Conservation (phyloP, 1,140 invertebrate genomes). For the Reticulitermes speratus region DNA sequence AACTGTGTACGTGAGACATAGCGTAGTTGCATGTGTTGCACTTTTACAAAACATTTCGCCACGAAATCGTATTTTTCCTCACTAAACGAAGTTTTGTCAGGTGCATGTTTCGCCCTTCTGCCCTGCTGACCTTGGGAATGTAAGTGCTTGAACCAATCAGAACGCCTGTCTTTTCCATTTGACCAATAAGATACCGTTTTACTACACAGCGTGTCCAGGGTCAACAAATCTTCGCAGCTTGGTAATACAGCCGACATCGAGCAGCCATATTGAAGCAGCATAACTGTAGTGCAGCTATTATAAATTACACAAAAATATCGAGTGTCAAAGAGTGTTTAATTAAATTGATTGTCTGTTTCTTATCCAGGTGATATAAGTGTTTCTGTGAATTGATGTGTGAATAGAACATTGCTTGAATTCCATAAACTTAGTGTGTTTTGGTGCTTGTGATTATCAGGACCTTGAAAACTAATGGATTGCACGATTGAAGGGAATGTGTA, state of each 20-base stretch:
- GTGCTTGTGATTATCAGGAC: slow-evolving; percentile 27
- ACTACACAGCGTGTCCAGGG: slow-evolving; percentile 26
- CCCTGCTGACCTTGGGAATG: slow-evolving; percentile 28
- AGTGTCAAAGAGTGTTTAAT: slow-evolving; percentile 22
- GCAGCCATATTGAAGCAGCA: slow-evolving; percentile 31
- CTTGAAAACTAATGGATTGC: slow-evolving; percentile 32
- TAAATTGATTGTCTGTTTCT: background rate
- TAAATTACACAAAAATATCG: background rate
- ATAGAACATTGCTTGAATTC: background rate
- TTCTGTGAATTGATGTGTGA: slow-evolving; percentile 3
- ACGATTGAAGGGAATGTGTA: slow-evolving; percentile 31
- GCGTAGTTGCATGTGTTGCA: background rate
- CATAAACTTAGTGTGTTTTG: slow-evolving; percentile 25
- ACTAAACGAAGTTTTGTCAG: slow-evolving; percentile 23
- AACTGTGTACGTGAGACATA: too few species aligned
- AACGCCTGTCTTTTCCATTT: background rate
- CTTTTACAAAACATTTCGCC: background rate
- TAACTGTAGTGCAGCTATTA: slow-evolving; percentile 29
- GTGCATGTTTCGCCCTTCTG: slow-evolving; percentile 29
- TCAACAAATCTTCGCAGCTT: slow-evolving; percentile 32
- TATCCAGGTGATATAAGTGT: background rate
- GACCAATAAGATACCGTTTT: slow-evolving; percentile 28
- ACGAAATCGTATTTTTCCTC: background rate
- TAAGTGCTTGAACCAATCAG: slow-evolving; percentile 22
- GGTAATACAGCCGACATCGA: slow-evolving; percentile 26